phyloP scores from a whole-genome alignment of 2,888 invertebrate genomes.

The Cancer borealis region DNA sequence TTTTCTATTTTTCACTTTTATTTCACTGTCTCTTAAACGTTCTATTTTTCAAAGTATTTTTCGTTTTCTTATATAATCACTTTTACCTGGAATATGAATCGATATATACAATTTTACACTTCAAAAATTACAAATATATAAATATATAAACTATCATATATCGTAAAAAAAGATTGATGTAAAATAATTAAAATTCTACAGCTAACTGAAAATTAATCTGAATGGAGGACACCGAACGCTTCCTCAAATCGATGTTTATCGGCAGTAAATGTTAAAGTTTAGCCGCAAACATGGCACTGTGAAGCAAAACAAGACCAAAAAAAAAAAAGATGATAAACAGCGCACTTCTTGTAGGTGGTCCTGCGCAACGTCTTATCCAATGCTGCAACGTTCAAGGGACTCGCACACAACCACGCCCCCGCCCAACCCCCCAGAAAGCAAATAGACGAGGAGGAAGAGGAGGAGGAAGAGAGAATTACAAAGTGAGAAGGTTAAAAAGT shows the following conservation, averaged over 20 bases:
- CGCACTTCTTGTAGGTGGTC: neutral
- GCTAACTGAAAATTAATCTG: neutral
- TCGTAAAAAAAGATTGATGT: neutral
- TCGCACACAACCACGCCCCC: neutral
- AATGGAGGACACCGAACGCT: neutral
- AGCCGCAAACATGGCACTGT: neutral
- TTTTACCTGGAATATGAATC: neutral
- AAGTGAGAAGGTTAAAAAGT: neutral
- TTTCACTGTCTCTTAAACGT: neutral
- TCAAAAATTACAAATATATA: neutral
- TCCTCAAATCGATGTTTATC: neutral
- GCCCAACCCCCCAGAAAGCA: neutral
- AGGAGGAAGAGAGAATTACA: neutral
- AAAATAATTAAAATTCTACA: neutral
- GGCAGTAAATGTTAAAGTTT: neutral
- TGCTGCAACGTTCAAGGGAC: neutral
- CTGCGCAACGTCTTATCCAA: constrained; percentile 20
- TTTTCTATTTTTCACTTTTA: neutral
- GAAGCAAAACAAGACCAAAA: neutral
- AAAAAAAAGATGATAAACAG: neutral
- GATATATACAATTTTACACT: neutral
- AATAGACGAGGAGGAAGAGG: neutral
- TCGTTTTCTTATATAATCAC: neutral
- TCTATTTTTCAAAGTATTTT: neutral
- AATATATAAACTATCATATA: neutral